Base-by-base conservation (phyloP, 1,140 invertebrate species). In the Hetaerina americana region DNA sequence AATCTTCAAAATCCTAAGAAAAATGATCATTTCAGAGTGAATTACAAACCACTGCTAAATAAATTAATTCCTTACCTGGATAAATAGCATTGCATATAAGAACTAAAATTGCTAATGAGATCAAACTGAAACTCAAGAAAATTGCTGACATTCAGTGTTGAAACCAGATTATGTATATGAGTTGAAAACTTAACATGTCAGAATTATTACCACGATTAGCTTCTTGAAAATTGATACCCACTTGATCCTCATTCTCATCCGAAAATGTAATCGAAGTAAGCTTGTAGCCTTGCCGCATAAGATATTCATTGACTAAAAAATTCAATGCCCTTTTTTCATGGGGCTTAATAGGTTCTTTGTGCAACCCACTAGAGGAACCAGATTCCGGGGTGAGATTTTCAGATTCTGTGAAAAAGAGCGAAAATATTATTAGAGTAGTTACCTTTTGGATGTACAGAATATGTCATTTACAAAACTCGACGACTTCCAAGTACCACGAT, bases 251-350 rank as follows among this genome's bases (percentile, higher is more conserved):
- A 85, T 94, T 94, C 84, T 96, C 93, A 85, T 96, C 94, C 67
- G 92, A 89, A 83, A 95, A 96, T 26, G 94, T 95, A 49, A 95
- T 94, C 0, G 92, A 93, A 5, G 93, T 94, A 18, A 96, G 80
- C 83, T 95, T 95, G 79, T 94, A 95, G 68, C 90, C 89, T 78
- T 90, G 86, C 10, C 87, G 80, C 29, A 95, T 79, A 18, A 96
- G 80, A 80, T 95, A 95, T 81, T 95, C 93, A 81, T 95, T 94
- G 66, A 96, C 88, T 6, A 96, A 83, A 81, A 92, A 95, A 82
- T 95, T 95, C 0, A 95, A 79, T 28, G 92, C 92, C 81, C 90
- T 84, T 79, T 90, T 89, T 79, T 96, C 93, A 80, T 94, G 89
- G 15, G 92, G 91, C 78, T 92, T 92, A 66, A 94, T 88, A 0